Base-by-base conservation (phyloP, 2,113 vertebrate genomes). In the Gymnobelideus leadbeateri region DNA sequence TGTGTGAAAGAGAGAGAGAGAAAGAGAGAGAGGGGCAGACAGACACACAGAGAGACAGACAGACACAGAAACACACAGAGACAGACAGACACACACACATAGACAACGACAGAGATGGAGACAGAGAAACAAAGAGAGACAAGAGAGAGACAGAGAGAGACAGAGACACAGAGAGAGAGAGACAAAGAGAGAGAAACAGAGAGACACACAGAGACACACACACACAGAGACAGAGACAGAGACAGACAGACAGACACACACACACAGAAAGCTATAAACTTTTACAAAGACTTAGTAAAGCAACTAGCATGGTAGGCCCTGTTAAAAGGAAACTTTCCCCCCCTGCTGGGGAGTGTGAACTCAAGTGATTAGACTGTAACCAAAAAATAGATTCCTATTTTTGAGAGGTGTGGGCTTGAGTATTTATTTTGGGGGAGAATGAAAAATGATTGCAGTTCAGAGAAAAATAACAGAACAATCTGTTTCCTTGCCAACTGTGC, bases 321-420 rank as follows among this genome's bases (percentile, higher is more conserved):
- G 57, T 93, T 97, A 95, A 96, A 96, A 92, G 92, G 95, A 68
- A 61, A 90, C 55, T 95, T n/a, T n/a, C 96, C 97, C 46, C 96
- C 96, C 84, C 94, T 54, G 96, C 0, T 0, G 93, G 68, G 49
- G 51, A 53, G 3, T 84, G 50, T 92, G 89, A 95, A 61, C 93
- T 96, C 96, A 97, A 97, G 84, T 53, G 94, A 94, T 94, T 84
- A 94, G 94, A 96, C 26, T n/a, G n/a, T 97, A 97, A 96, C 37
- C 21, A 53, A 97, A 96, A 96, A 91, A 92, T 31, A 96, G 89
- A 91, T 51, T 95, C 94, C 51, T 89, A 51, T 97, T 96, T 97
- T 93, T 93, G 95, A 95, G 89, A 96, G 52, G 95, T 68, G 91
- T 31, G 91, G 55, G 97, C 95, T 97, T 94, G 37, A 84, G 68